Evolutionary conservation across 2,113 vertebrate species (phyloP).

Genomic region (Gobiocypris rarus): DNA sequence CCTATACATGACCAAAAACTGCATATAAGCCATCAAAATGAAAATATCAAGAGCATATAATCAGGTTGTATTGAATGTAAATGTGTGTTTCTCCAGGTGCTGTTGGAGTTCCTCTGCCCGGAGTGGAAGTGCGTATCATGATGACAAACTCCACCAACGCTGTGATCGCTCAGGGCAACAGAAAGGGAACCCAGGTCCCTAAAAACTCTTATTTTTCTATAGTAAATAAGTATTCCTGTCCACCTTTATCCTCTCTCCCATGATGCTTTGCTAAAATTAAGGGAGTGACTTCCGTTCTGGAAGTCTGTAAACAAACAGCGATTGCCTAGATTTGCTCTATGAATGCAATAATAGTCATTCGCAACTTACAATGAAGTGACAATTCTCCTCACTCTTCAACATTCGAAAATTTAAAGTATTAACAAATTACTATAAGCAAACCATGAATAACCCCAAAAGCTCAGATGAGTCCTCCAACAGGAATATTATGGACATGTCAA

Average conservation of each 20-base stretch:
- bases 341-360: neutral
- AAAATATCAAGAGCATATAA: neutral
- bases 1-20: neutral
- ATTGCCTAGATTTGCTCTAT: neutral
- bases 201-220: constrained; percentile 8
- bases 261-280: neutral
- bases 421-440: neutral
- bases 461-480: neutral
- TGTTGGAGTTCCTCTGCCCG: constrained; percentile 87
- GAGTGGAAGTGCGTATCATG: constrained; percentile 83
- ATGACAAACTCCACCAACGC: constrained; percentile 71
- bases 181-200: constrained; percentile 83
- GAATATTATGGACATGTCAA: neutral
- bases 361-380: neutral
- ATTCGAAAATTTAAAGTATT: neutral
- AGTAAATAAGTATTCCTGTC: too few species aligned
- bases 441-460: neutral
- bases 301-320: neutral
- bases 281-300: neutral
- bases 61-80: neutral
- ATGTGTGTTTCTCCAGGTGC: constrained; percentile 77
- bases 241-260: too few species aligned
- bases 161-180: constrained; percentile 80
- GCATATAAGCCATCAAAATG: neutral
- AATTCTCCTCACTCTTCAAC: too few species aligned